Conservation (phyloP, 2,888 invertebrate genomes). For the Dryobota labecula region DNA sequence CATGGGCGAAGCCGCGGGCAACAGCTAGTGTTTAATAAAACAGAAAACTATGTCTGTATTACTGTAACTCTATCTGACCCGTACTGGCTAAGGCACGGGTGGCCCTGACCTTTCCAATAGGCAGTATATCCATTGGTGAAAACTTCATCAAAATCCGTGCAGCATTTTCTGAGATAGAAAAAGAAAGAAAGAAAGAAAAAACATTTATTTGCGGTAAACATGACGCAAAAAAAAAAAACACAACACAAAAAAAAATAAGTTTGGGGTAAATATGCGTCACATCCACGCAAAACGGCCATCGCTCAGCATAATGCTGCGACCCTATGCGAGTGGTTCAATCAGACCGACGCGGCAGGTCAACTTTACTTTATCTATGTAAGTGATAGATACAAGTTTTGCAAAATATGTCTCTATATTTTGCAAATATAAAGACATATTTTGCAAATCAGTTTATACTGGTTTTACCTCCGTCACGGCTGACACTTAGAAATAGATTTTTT, state of each 20-base stretch:
- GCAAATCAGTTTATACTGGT: slow-evolving; percentile 2
- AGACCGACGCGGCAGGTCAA: neutral
- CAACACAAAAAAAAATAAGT: no score
- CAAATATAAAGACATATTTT: slow-evolving; percentile 10
- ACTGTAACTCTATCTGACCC: neutral
- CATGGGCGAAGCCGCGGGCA: no score
- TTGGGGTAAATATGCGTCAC: no score
- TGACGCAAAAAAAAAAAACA: no score
- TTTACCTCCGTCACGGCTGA: neutral
- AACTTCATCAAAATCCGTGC: neutral
- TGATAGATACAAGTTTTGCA: neutral
- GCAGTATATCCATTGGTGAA: neutral
- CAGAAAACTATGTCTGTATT: neutral
- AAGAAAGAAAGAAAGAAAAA: no score
- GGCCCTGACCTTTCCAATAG: neutral
- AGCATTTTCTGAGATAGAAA: neutral
- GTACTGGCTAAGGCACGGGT: neutral
- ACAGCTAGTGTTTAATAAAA: no score
- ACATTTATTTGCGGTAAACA: no score
- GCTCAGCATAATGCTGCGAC: no score
- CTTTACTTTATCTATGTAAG: neutral
- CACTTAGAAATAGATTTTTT: slow-evolving; percentile 22
- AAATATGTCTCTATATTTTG: no score
- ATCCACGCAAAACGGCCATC: no score
- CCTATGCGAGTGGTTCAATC: neutral